phyloP scores from a whole-genome alignment of 2,888 invertebrate genomes.

The Ophonus ardosiacus region DNA sequence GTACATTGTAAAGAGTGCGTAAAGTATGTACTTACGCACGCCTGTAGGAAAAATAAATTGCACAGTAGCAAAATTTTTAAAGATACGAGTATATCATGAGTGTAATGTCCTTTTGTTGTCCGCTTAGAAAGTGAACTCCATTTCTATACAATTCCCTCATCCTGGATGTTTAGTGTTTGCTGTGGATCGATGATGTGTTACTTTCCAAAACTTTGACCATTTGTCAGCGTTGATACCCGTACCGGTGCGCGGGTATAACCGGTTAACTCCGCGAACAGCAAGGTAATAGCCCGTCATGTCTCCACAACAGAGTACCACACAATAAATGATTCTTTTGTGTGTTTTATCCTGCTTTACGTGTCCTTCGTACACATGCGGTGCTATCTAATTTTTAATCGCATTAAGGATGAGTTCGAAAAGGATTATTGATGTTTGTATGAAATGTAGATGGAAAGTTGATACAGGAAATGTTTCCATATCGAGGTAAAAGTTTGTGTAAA shows the following conservation, averaged over 20 bases:
- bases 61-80: too few relatives aligned
- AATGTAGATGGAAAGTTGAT: neutral
- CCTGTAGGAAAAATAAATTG: too few relatives aligned
- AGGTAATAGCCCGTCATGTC: constrained; percentile 32
- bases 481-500: neutral
- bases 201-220: constrained; percentile 61
- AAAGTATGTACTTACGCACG: too few relatives aligned
- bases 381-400: constrained; percentile 44
- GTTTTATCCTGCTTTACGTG: constrained; percentile 1
- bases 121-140: too few relatives aligned
- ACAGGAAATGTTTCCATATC: constrained; percentile 13
- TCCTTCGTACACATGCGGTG: constrained; percentile 13
- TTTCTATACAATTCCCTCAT: too few relatives aligned
- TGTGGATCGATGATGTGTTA: constrained; percentile 52
- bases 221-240: constrained; percentile 40
- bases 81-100: too few relatives aligned
- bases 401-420: constrained; percentile 28
- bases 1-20: too few relatives aligned
- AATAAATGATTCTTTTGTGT: constrained; percentile 48
- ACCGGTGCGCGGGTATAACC: neutral
- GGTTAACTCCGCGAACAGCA: constrained; percentile 21
- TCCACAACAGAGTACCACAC: neutral
- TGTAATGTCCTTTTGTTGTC: too few relatives aligned
- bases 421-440: constrained; percentile 30
- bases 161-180: constrained; percentile 14